These are phyloP conservation scores for Silvanus unidentatus DNA, from an alignment of 2,888 invertebrate genomes.

Conservation along the genomic window DNA sequence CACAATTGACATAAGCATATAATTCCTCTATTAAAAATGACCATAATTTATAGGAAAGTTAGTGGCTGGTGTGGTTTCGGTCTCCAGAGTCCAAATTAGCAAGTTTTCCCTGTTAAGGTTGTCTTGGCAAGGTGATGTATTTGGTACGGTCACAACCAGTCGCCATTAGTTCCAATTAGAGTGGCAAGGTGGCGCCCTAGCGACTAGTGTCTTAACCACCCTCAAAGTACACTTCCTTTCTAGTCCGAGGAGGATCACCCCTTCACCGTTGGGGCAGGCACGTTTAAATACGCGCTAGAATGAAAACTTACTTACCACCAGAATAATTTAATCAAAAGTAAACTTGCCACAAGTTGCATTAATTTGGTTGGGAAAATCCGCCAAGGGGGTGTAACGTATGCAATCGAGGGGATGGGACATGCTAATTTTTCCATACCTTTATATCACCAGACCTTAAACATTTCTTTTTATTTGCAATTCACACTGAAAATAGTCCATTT, in stretches of 20 bases:
- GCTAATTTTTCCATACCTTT: too few relatives aligned
- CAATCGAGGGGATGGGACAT: too few relatives aligned
- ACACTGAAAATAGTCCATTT: too few relatives aligned
- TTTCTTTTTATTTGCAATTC: too few relatives aligned
- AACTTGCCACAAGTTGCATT: slow-evolving; percentile 7
- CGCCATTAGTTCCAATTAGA: slow-evolving; percentile 43
- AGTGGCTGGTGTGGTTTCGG: slow-evolving; percentile 13
- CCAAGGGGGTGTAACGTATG: too few relatives aligned
- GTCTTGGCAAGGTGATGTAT: slow-evolving; percentile 37
- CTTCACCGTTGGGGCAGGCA: slow-evolving; percentile 5
- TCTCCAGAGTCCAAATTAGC: slow-evolving; percentile 41
- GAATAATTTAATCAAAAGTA: slow-evolving; percentile 21
- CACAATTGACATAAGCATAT: too few relatives aligned
- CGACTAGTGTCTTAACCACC: slow-evolving; percentile 23
- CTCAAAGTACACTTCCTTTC: slow-evolving; percentile 9
- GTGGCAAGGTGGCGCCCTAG: slow-evolving; percentile 36
- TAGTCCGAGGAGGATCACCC: slow-evolving; percentile 16
- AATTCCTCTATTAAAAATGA: too few relatives aligned
- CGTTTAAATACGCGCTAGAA: slow-evolving; percentile 11
- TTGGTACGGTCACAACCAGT: slow-evolving; percentile 37
- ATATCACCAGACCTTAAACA: too few relatives aligned
- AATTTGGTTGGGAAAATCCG: neutral
- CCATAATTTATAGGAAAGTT: too few relatives aligned
- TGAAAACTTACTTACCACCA: slow-evolving; percentile 22
- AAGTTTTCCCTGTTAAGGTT: slow-evolving; percentile 34